Conservation (phyloP, 2,797 vertebrate species). For the Sparidentex hasta region DNA sequence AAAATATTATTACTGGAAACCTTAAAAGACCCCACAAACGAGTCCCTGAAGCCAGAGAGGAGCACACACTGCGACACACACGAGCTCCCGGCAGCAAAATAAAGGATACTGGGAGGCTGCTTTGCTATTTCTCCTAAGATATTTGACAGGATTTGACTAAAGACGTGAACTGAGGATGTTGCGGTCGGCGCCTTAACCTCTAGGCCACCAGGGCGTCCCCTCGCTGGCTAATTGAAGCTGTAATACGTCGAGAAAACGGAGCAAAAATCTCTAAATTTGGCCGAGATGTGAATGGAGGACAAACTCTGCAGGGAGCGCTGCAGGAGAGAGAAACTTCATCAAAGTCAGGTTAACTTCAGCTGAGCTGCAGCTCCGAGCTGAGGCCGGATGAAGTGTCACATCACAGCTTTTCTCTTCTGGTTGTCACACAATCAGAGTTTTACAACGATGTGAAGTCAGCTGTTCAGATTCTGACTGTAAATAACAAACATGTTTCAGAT, state of each 20-base stretch:
- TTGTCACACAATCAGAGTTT: not conserved
- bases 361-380: conserved; percentile 13
- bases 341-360: conserved; percentile 10
- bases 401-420: not conserved
- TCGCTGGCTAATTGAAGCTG: not conserved
- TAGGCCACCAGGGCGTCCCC: not conserved
- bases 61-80: not conserved
- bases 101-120: no score
- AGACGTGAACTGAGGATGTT: not conserved
- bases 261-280: conserved; percentile 14
- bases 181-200: not conserved
- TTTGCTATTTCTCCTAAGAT: no score
- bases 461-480: not conserved
- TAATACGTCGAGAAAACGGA: not conserved
- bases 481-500: not conserved
- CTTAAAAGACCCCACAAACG: no score
- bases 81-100: no score
- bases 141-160: not conserved
- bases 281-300: conserved; percentile 20
- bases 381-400: not conserved
- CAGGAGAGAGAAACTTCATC: conserved; percentile 20
- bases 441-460: not conserved
- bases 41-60: not conserved
- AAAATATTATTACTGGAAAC: no score
- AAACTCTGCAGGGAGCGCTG: conserved; percentile 17